These are phyloP conservation scores for Lochmaea capreae DNA, from an alignment of 2,888 invertebrate species.

Conservation along the genomic window DNA sequence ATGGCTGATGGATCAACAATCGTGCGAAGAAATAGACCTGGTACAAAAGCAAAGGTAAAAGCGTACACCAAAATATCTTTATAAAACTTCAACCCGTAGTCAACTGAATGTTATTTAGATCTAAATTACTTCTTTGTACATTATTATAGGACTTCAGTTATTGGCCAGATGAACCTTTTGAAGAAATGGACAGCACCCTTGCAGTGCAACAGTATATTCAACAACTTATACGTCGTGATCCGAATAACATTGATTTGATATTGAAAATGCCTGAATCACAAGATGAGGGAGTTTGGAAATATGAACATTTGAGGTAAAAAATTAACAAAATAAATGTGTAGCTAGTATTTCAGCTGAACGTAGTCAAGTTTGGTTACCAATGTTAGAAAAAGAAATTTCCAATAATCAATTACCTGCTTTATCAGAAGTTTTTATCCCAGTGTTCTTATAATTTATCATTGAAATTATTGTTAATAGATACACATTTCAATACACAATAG, in stretches of 20 bases:
- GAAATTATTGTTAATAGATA: too few relatives aligned
- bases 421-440: too few relatives aligned
- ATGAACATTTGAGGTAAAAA: slow-evolving; percentile 97
- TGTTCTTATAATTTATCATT: too few relatives aligned
- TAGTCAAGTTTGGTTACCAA: too few relatives aligned
- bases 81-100: background rate
- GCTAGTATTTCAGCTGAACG: too few relatives aligned
- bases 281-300: slow-evolving; percentile 99
- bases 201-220: slow-evolving; percentile 99
- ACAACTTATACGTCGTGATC: slow-evolving; percentile 94
- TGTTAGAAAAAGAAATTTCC: too few relatives aligned
- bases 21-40: slow-evolving; percentile 90
- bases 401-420: too few relatives aligned
- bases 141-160: slow-evolving; percentile 88
- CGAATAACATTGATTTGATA: slow-evolving; percentile 92
- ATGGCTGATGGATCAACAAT: slow-evolving; percentile 88
- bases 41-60: slow-evolving; percentile 86
- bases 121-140: slow-evolving; percentile 4
- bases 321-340: too few relatives aligned
- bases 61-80: background rate
- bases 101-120: background rate
- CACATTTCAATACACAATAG: too few relatives aligned
- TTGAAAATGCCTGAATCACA: slow-evolving; percentile 96
- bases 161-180: slow-evolving; percentile 98
- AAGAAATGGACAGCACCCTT: slow-evolving; percentile 99